Evolutionary conservation across 2,797 vertebrate genomes (phyloP).

Genomic region (Allobates femoralis): DNA sequence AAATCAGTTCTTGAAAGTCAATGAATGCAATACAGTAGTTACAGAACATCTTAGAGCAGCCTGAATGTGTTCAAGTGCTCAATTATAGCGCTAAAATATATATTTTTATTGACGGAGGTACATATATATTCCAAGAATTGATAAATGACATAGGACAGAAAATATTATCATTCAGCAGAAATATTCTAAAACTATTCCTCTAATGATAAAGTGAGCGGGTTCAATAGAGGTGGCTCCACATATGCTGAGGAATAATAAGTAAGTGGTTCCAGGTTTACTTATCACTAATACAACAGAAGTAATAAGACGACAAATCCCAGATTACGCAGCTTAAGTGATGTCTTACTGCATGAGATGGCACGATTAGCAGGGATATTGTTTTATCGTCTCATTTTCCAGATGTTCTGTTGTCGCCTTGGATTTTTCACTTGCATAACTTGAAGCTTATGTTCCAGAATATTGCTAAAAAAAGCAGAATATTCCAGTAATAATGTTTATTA

Average conservation of each 20-base stretch:
- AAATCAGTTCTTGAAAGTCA: not conserved
- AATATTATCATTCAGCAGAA: not conserved
- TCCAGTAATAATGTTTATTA: not conserved
- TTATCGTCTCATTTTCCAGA: slow-evolving; percentile 1
- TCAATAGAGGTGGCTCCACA: not conserved
- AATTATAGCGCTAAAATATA: not conserved
- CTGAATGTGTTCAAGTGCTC: not conserved
- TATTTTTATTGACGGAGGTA: not conserved
- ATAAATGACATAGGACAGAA: not conserved
- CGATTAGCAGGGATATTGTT: not conserved
- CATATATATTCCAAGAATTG: not conserved
- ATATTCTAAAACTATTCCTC: not conserved
- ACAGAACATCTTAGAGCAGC: not conserved
- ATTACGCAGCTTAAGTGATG: slow-evolving; percentile 21
- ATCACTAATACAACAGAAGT: not conserved
- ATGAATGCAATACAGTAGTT: not conserved
- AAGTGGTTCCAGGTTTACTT: not conserved
- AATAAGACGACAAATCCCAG: slow-evolving; percentile 4
- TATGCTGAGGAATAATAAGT: not conserved
- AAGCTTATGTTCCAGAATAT: not conserved
- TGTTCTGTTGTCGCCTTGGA: slow-evolving; percentile 4
- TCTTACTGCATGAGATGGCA: not conserved
- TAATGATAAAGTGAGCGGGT: not conserved
- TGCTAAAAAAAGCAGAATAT: not conserved
- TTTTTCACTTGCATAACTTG: not conserved